A percentile compares a stretch with the other conserved stretches of the same genome.
These are phyloP conservation scores for Nephrotoma appendiculata DNA, from an alignment of 2,888 invertebrate genomes.

Conservation along the genomic window DNA sequence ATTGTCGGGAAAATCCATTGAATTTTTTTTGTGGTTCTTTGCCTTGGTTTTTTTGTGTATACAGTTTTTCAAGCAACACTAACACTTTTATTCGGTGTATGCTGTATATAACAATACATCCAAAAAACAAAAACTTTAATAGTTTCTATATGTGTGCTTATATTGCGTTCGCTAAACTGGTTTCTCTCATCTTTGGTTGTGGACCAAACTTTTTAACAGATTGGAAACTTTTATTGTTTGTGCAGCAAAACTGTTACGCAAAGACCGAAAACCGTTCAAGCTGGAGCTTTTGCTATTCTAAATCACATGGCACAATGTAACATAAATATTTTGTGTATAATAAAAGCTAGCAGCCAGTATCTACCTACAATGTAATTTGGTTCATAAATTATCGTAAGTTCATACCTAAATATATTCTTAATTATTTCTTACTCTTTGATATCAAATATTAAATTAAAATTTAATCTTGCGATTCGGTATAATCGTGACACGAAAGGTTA, in stretches of 20 bases:
- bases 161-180: neutral
- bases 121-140: neutral
- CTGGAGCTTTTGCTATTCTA: neutral
- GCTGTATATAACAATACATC: no score
- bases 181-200: neutral
- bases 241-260: neutral
- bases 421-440: neutral
- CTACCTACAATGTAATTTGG: neutral
- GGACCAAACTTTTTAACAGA: neutral
- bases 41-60: neutral
- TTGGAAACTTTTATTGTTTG: neutral
- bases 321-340: neutral
- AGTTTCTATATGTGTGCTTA: no score
- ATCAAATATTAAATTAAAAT: neutral
- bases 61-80: neutral
- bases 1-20: neutral
- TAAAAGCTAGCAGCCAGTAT: neutral
- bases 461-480: neutral
- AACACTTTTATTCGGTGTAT: neutral
- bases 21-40: neutral
- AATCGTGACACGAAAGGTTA: neutral
- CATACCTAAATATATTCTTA: neutral
- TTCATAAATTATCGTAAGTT: neutral
- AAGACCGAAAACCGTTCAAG: neutral
- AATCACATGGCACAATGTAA: neutral